Conservation (phyloP, 1,140 invertebrate species). For the Drepana arcuata region DNA sequence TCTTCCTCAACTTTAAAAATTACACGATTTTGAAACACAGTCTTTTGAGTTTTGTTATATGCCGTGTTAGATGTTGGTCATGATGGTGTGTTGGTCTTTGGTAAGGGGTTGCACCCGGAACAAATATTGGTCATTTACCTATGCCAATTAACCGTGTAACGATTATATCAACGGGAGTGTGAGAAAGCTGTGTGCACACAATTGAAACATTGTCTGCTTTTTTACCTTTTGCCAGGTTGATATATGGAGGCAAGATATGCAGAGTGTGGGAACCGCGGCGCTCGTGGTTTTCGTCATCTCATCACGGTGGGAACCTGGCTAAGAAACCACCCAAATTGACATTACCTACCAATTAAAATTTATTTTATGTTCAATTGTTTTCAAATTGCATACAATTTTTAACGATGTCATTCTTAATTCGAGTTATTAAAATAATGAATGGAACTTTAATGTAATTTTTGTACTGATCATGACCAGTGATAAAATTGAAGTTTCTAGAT, state of each 20-base stretch:
- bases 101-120: conserved; percentile 16
- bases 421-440: no score
- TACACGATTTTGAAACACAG: no score
- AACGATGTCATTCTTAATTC: no score
- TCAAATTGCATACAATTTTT: background rate
- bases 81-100: no score
- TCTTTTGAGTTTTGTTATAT: no score
- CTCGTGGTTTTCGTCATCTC: conserved; percentile 59
- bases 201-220: conserved; percentile 69
- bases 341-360: conserved; percentile 25
- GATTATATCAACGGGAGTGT: conserved; percentile 60
- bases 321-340: conserved; percentile 16
- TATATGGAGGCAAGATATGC: conserved; percentile 67
- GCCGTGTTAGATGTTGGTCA: no score
- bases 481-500: no score
- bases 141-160: conserved; percentile 54
- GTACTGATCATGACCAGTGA: no score
- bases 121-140: conserved; percentile 54
- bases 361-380: conserved; percentile 23
- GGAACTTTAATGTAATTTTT: no score
- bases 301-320: conserved; percentile 55
- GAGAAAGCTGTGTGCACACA: conserved; percentile 66
- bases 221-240: conserved; percentile 59
- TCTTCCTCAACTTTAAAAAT: no score
- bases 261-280: conserved; percentile 61